Evolutionary conservation across 2,797 vertebrate species (phyloP).

Genomic region (Geotrypetes seraphini): DNA sequence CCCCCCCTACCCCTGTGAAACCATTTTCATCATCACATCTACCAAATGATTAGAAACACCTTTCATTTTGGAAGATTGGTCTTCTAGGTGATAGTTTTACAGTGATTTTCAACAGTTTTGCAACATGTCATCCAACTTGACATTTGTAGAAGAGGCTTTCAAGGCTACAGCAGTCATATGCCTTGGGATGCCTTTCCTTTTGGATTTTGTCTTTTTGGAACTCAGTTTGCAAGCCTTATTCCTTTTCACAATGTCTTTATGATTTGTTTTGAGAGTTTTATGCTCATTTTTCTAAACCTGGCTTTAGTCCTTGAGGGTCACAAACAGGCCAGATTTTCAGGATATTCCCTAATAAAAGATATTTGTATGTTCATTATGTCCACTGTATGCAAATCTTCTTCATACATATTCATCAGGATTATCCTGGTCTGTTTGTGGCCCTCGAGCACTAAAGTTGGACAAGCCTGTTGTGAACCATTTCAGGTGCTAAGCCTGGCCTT

Average conservation of each 20-base stretch:
- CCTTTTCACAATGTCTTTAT: constrained; percentile 61
- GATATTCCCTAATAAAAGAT: too few species aligned
- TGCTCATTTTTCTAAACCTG: constrained; percentile 48
- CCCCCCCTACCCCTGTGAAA: too few species aligned
- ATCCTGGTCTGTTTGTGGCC: too few species aligned
- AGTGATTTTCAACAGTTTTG: constrained; percentile 49
- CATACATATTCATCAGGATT: too few species aligned
- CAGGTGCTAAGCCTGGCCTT: constrained; percentile 21
- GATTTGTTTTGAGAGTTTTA: constrained; percentile 44
- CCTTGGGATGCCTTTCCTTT: constrained; percentile 60
- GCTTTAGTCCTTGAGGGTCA: too few species aligned
- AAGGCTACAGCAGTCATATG: constrained; percentile 63
- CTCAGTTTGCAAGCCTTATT: constrained; percentile 46
- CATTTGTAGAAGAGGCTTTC: constrained; percentile 64
- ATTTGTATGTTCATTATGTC: too few species aligned
- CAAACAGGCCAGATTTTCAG: too few species aligned
- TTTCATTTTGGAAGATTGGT: constrained; percentile 63
- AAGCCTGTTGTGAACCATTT: too few species aligned
- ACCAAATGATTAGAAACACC: constrained; percentile 59
- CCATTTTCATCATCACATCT: constrained; percentile 50
- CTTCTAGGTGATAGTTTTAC: constrained; percentile 55
- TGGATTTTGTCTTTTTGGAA: constrained; percentile 55
- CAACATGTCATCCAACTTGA: constrained; percentile 58
- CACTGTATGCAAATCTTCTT: too few species aligned
- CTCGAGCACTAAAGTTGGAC: too few species aligned